These are phyloP conservation scores for Heliconius eleuchia DNA, from an alignment of 1,140 invertebrate genomes.

Conservation along the genomic window DNA sequence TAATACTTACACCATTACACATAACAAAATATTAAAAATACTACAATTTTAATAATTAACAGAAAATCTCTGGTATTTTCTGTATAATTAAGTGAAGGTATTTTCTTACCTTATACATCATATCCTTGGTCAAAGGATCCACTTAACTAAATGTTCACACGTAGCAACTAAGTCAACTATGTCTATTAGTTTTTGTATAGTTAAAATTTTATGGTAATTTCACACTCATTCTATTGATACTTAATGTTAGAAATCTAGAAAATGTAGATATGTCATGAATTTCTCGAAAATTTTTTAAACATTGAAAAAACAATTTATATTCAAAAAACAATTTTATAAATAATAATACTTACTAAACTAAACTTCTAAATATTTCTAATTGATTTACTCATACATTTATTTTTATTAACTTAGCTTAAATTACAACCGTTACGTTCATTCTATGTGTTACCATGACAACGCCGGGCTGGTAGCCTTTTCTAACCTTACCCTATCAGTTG, in stretches of 20 bases:
- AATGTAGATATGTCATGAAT: too few species aligned
- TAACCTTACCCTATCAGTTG: not conserved
- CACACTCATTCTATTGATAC: not conserved
- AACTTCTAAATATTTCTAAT: not conserved
- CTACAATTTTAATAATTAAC: too few species aligned
- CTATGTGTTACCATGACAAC: not conserved
- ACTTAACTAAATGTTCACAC: not conserved
- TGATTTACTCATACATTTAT: not conserved
- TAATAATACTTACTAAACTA: not conserved
- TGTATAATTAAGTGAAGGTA: not conserved
- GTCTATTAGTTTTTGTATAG: not conserved
- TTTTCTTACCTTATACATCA: constrained; percentile 8
- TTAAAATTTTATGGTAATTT: not conserved
- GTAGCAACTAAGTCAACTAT: not conserved
- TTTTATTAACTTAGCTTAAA: not conserved
- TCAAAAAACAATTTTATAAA: not conserved
- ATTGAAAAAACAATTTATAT: not conserved
- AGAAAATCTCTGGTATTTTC: not conserved
- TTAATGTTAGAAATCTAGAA: not conserved
- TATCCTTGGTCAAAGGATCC: not conserved
- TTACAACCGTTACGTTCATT: constrained; percentile 1
- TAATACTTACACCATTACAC: too few species aligned
- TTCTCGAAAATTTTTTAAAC: too few species aligned
- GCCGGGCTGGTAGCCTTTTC: constrained; percentile 12
- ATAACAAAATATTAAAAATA: too few species aligned